These are phyloP conservation scores for Marcusenius ussheri DNA, from an alignment of 2,113 vertebrate genomes.

Conservation along the genomic window DNA sequence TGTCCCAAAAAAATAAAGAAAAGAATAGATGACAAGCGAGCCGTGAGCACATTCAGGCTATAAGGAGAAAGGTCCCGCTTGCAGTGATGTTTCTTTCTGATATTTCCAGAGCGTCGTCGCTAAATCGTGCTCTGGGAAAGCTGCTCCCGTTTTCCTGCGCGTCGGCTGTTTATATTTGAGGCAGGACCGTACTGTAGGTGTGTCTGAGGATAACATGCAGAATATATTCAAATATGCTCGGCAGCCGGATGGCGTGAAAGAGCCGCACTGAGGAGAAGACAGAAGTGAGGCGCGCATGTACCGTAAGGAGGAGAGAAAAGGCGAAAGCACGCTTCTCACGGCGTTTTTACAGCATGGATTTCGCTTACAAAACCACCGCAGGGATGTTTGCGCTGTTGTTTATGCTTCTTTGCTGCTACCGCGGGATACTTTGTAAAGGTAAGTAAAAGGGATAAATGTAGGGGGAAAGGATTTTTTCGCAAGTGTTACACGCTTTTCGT, in stretches of 20 bases:
- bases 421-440: constrained; percentile 33
- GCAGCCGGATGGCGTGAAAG: constrained; percentile 34
- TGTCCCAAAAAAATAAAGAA: neutral
- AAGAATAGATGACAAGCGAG: neutral
- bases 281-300: constrained; percentile 19
- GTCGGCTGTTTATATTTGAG: neutral
- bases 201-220: constrained; percentile 20
- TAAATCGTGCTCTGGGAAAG: neutral
- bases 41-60: neutral
- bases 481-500: neutral
- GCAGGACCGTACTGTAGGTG: constrained; percentile 20
- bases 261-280: constrained; percentile 18
- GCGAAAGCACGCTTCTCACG: constrained; percentile 6
- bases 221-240: constrained; percentile 30
- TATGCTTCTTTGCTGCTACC: constrained; percentile 27
- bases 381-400: constrained; percentile 30
- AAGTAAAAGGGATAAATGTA: constrained; percentile 1
- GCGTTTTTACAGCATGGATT: constrained; percentile 39
- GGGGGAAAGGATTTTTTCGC: neutral
- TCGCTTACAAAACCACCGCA: constrained; percentile 19
- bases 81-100: neutral
- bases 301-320: constrained; percentile 13
- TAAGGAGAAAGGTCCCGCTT: neutral
- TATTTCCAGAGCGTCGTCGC: neutral
- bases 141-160: neutral